These are phyloP conservation scores for Sesamia nonagrioides DNA, from an alignment of 1,140 invertebrate genomes.

Conservation along the genomic window DNA sequence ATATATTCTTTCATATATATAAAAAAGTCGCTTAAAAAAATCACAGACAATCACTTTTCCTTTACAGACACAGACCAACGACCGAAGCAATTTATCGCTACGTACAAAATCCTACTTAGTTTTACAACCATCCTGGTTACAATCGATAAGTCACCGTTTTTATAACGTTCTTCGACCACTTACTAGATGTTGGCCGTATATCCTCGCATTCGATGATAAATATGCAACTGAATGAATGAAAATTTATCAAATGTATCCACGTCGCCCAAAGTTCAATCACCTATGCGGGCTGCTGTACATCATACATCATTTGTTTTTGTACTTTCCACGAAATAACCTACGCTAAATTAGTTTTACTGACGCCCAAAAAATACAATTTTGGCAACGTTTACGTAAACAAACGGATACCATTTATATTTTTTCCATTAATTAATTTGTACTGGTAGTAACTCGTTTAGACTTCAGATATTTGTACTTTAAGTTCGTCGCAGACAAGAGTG, in stretches of 20 bases:
- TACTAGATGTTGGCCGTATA: slow-evolving; percentile 57
- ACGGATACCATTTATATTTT: slow-evolving; percentile 72
- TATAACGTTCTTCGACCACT: slow-evolving; percentile 55
- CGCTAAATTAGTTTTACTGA: slow-evolving; percentile 75
- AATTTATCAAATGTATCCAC: slow-evolving; percentile 30
- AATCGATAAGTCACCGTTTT: slow-evolving; percentile 63
- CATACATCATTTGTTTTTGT: slow-evolving; percentile 67
- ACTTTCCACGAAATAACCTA: slow-evolving; percentile 76
- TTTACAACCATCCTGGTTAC: slow-evolving; percentile 88
- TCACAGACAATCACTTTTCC: slow-evolving; percentile 88
- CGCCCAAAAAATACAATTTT: slow-evolving; percentile 85
- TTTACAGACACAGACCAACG: slow-evolving; percentile 87
- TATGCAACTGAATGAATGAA: slow-evolving; percentile 34
- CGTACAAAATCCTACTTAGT: slow-evolving; percentile 88
- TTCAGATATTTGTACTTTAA: slow-evolving; percentile 87
- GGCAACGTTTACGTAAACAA: slow-evolving; percentile 84
- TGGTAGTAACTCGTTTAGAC: slow-evolving; percentile 85
- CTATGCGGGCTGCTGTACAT: slow-evolving; percentile 76
- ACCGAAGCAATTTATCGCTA: slow-evolving; percentile 86
- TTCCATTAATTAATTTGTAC: slow-evolving; percentile 85
- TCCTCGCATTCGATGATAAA: slow-evolving; percentile 53
- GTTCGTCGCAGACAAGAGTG: slow-evolving; percentile 78
- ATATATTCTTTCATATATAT: slow-evolving; percentile 84
- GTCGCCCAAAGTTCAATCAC: slow-evolving; percentile 51
- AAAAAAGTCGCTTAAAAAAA: slow-evolving; percentile 89